Percentiles rank a stretch among this genome's conserved stretches.
Conservation (phyloP, 2,113 vertebrate species). For the Chaetops frenatus region DNA sequence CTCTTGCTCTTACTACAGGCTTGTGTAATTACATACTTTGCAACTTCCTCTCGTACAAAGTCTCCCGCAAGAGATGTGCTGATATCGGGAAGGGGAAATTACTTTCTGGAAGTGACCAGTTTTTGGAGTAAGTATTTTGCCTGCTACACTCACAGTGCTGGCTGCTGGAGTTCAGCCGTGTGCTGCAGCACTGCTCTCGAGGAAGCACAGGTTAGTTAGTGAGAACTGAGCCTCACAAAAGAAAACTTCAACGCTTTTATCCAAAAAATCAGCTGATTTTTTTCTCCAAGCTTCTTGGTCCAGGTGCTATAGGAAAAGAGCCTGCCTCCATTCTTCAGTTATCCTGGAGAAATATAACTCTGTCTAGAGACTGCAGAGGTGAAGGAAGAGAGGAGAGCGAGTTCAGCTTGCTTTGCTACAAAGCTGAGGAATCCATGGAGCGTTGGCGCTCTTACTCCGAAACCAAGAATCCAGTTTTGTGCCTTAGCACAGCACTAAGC, state of each 20-base stretch:
- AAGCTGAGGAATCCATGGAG: background rate
- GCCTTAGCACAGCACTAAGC: background rate
- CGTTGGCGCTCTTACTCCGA: accelerated
- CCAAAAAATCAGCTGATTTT: background rate
- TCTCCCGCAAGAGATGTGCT: background rate
- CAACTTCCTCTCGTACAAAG: background rate
- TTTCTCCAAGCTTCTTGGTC: background rate
- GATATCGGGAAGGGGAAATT: background rate
- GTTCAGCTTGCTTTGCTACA: background rate
- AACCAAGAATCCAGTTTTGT: background rate
- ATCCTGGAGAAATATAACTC: background rate
- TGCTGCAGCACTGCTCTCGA: background rate
- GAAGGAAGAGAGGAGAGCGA: background rate
- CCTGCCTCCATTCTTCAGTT: background rate
- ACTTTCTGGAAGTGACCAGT: background rate
- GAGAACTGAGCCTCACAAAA: background rate
- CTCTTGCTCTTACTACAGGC: background rate
- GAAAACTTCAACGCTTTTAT: background rate
- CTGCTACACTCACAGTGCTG: background rate
- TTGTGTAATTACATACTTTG: background rate
- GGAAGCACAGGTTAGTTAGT: background rate
- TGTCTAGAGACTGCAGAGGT: background rate
- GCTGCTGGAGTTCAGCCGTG: background rate
- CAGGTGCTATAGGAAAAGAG: accelerated
- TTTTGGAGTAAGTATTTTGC: background rate